Conservation (phyloP, 2,797 vertebrate genomes). For the Podarcis lilfordi region DNA sequence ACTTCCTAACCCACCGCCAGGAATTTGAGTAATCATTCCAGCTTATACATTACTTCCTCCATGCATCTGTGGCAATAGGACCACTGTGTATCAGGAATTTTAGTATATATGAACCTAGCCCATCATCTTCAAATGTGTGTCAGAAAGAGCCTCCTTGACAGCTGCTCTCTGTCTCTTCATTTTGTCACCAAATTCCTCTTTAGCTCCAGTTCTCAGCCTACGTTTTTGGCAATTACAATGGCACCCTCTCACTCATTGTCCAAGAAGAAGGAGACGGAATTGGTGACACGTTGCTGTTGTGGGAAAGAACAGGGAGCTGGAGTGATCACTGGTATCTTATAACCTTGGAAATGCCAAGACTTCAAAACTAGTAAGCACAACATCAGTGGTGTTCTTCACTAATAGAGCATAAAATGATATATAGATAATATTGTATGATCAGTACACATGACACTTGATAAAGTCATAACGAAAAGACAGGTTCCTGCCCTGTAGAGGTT, state of each 20-base stretch:
- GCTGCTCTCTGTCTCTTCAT: conserved; percentile 16
- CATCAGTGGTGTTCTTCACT: background rate
- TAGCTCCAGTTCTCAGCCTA: conserved; percentile 87
- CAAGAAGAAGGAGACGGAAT: conserved; percentile 76
- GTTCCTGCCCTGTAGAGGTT: background rate
- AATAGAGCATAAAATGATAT: background rate
- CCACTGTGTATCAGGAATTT: background rate
- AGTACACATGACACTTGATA: background rate
- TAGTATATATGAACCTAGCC: background rate
- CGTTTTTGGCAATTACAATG: conserved; percentile 85
- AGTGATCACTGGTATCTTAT: conserved; percentile 85
- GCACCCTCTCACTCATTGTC: conserved; percentile 83
- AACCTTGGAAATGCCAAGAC: conserved; percentile 80
- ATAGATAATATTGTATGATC: background rate
- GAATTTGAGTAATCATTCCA: background rate
- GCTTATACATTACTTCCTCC: background rate
- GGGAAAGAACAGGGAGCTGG: conserved; percentile 82
- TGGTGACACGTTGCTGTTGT: conserved; percentile 67
- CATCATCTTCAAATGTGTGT: background rate
- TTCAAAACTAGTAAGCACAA: conserved; percentile 76
- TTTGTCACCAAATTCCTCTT: conserved; percentile 41
- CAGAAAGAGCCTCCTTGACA: background rate
- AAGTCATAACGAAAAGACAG: background rate
- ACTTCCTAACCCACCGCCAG: background rate
- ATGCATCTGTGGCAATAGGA: background rate